Evolutionary conservation across 2,888 invertebrate species (phyloP).

Genomic region (Chrysolina americana): DNA sequence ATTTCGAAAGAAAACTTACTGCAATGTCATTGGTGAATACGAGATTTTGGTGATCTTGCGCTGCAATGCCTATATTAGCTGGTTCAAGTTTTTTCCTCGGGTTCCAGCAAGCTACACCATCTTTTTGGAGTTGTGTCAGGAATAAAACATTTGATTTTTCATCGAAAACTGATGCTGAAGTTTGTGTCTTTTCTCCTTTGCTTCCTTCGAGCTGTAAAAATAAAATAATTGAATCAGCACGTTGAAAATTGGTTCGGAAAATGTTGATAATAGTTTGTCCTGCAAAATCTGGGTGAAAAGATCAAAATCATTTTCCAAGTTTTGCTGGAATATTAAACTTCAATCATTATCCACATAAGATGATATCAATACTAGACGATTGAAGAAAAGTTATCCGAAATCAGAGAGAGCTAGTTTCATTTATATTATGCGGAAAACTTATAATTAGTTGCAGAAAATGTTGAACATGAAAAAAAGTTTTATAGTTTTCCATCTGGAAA

Average conservation of each 20-base stretch:
- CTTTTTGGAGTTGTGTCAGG: slow-evolving; percentile 83
- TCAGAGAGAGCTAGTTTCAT: too few species aligned
- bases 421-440: too few species aligned
- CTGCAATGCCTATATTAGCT: slow-evolving; percentile 78
- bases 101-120: slow-evolving; percentile 89
- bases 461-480: too few species aligned
- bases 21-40: slow-evolving; percentile 87
- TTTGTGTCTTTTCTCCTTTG: slow-evolving; percentile 80
- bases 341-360: too few species aligned
- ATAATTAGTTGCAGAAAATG: too few species aligned
- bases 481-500: too few species aligned
- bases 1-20: slow-evolving; percentile 64
- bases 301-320: not conserved
- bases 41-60: slow-evolving; percentile 77
- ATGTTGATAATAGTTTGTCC: too few species aligned
- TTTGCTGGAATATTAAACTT: not conserved
- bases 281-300: not conserved
- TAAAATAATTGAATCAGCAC: not conserved
- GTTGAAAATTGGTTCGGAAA: not conserved
- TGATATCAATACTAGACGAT: too few species aligned
- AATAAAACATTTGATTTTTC: slow-evolving; percentile 79
- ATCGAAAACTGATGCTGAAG: slow-evolving; percentile 82
- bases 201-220: slow-evolving; percentile 76
- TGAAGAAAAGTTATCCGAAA: too few species aligned
- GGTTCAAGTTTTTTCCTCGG: slow-evolving; percentile 76